phyloP scores from a whole-genome alignment of 1,140 invertebrate genomes.

The Protaetia brevitarsis region DNA sequence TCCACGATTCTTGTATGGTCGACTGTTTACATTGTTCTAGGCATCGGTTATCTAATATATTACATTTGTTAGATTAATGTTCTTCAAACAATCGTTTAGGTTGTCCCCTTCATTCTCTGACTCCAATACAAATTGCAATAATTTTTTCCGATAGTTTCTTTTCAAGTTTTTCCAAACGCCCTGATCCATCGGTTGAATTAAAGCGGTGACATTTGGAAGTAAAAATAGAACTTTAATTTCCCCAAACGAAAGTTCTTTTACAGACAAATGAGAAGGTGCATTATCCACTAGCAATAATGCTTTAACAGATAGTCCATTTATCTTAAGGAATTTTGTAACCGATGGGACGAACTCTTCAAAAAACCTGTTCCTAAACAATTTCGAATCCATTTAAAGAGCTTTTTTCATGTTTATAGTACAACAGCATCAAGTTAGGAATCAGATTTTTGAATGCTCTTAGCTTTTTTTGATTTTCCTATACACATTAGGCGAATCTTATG shows the following conservation, averaged over 20 bases:
- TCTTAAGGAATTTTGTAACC: not conserved
- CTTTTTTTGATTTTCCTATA: slow-evolving; percentile 40
- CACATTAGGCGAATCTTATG: slow-evolving; percentile 40
- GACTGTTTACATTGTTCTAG: too few species aligned
- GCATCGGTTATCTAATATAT: too few species aligned
- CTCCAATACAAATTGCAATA: not conserved
- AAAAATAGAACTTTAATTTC: not conserved
- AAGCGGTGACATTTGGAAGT: not conserved
- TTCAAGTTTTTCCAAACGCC: not conserved
- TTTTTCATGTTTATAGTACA: slow-evolving; percentile 26
- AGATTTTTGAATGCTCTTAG: slow-evolving; percentile 40
- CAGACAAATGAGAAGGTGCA: not conserved
- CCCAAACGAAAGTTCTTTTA: not conserved
- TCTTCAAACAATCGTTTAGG: too few species aligned
- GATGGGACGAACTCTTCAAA: not conserved
- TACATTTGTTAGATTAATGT: too few species aligned
- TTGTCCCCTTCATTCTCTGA: too few species aligned
- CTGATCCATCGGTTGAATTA: not conserved
- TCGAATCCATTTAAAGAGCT: not conserved
- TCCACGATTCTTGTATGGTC: too few species aligned
- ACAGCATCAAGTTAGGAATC: slow-evolving; percentile 41
- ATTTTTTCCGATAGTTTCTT: not conserved
- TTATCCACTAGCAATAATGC: not conserved
- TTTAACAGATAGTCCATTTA: not conserved
- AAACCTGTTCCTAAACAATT: not conserved